A percentile compares a stretch with the other conserved stretches of the same genome.
phyloP scores from a whole-genome alignment of 2,888 invertebrate species.

The Synanthedon formicaeformis region DNA sequence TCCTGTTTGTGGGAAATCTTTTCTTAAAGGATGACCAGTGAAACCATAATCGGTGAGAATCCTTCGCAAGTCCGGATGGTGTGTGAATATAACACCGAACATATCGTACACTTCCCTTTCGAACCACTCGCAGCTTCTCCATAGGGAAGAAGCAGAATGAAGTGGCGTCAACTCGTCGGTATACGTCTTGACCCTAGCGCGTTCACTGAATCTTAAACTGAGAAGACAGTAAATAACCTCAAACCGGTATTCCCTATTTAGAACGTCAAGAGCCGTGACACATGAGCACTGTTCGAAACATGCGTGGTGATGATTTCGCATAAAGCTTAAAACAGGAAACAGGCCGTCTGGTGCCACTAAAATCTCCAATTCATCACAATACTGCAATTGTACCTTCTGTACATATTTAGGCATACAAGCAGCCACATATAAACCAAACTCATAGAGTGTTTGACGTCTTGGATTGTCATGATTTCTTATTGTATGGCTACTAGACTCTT shows the following conservation, averaged over 20 bases:
- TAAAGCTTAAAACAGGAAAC: slow-evolving; percentile 38
- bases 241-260: slow-evolving; percentile 42
- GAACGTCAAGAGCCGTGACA: slow-evolving; percentile 52
- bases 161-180: slow-evolving; percentile 56
- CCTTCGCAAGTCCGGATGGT: slow-evolving; percentile 56
- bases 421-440: slow-evolving; percentile 54
- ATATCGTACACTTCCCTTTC: slow-evolving; percentile 58
- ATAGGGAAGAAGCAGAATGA: slow-evolving; percentile 35
- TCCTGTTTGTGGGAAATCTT: slow-evolving; percentile 54
- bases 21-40: slow-evolving; percentile 51
- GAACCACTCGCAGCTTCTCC: slow-evolving; percentile 30
- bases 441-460: slow-evolving; percentile 41
- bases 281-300: slow-evolving; percentile 41
- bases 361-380: slow-evolving; percentile 48
- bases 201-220: slow-evolving; percentile 36
- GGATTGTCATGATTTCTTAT: slow-evolving; percentile 40
- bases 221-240: slow-evolving; percentile 45
- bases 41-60: slow-evolving; percentile 60
- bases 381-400: slow-evolving; percentile 51
- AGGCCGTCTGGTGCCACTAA: slow-evolving; percentile 47
- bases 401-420: slow-evolving; percentile 55
- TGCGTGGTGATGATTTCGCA: slow-evolving; percentile 47
- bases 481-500: slow-evolving; percentile 23
- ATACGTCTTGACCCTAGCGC: slow-evolving; percentile 44
- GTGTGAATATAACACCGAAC: slow-evolving; percentile 50